Conservation (phyloP, 1,140 invertebrate genomes). For the Zophobas morio region DNA sequence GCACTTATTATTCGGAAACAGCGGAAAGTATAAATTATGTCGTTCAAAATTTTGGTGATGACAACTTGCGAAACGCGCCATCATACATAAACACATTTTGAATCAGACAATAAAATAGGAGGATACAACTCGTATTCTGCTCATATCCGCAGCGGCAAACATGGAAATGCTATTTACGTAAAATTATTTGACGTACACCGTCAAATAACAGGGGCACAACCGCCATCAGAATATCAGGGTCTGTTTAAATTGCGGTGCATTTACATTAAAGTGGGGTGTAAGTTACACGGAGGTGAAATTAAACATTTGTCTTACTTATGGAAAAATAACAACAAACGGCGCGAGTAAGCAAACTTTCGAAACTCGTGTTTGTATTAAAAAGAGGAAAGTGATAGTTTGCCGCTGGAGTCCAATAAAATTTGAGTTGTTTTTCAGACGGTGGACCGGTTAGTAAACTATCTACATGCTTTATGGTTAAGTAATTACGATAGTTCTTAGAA, state of each 20-base stretch:
- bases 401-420: too few species aligned
- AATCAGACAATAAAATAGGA: conserved; percentile 6
- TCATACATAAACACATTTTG: neutral
- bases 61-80: neutral
- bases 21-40: too few species aligned
- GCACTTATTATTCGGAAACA: too few species aligned
- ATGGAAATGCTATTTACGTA: conserved; percentile 44
- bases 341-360: too few species aligned
- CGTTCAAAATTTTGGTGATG: neutral
- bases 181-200: conserved; percentile 43
- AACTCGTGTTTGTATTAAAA: too few species aligned
- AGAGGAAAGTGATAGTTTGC: too few species aligned
- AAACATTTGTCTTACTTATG: conserved; percentile 2
- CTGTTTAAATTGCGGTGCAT: conserved; percentile 25
- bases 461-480: too few species aligned
- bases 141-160: conserved; percentile 26
- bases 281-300: neutral
- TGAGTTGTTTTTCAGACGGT: too few species aligned
- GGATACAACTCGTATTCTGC: conserved; percentile 16
- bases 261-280: neutral
- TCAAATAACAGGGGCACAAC: conserved; percentile 34
- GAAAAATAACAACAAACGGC: neutral
- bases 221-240: conserved; percentile 4
- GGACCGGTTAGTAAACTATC: too few species aligned
- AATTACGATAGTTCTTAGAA: too few species aligned